Evolutionary conservation across 2,113 vertebrate species (phyloP), one percentile per base, ranked within the genome.

Genomic region (Microtus ochrogaster): DNA sequence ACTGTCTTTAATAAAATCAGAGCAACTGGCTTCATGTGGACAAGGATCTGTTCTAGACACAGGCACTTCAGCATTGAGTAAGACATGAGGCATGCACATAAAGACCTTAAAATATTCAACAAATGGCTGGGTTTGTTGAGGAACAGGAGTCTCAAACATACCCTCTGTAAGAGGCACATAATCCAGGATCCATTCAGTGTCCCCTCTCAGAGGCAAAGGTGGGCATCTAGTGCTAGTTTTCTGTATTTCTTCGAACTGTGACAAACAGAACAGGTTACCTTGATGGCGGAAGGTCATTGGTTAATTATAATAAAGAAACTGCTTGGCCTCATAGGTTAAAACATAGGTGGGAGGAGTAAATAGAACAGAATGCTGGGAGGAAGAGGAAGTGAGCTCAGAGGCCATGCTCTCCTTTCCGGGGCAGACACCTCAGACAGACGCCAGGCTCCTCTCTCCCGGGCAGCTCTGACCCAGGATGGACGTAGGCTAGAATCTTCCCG

Each of bases 1-100:
- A 70, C 85, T 85, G n/a, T 92, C 78, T 88, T 96, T 95, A 94
- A 84, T 76, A 88, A 93, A 92, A 91, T 76, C 58, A 21, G n/a
- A 87, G 52, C 91, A 82, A 63, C 21, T 94, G 77, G 68, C 36
- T 41, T 92, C 55, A 33, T 47, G 12, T 87, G 26, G n/a, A 61
- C 36, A 76, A 77, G 49, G 22, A 89, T 93, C 39, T 91, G 14
- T 83, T 77, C 41, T 6, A 79, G 44, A 66, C 12, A 85, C n/a
- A 89, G 70, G 21, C 4, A 3, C 84, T 85, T 89, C 12, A 65
- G 70, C 24, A 9, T 65, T 91, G 65, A 91, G 8, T 92, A 89
- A 87, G 77, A 55, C 24, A 85, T 70, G 26, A 41, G 3, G 1
- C 5, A 74, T 73, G 21, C 61, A 36, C 89, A 91, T 44, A 73